Evolutionary conservation across 2,113 vertebrate species (phyloP).

Genomic region (Haplochromis burtoni): DNA sequence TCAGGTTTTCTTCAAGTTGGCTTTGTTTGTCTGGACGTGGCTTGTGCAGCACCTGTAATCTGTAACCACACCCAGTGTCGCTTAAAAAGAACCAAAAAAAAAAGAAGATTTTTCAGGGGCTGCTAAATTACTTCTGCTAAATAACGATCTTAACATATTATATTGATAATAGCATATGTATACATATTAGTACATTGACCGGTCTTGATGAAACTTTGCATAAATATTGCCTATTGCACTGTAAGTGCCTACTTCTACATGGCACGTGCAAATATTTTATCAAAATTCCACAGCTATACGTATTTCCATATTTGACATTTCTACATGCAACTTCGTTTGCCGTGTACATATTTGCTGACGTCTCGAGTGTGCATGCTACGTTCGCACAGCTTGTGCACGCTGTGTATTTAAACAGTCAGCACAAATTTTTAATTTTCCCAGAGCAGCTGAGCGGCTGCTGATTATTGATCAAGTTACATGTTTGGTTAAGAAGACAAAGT

Average conservation of each 20-base stretch:
- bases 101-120: background rate
- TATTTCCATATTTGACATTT: background rate
- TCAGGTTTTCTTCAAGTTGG: background rate
- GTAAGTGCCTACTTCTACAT: background rate
- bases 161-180: background rate
- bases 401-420: background rate
- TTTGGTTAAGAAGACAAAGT: background rate
- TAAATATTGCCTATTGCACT: accelerated
- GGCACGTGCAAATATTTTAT: background rate
- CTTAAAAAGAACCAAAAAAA: background rate
- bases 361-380: background rate
- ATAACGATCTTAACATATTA: background rate
- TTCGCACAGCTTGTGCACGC: background rate
- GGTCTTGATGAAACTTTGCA: background rate
- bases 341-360: background rate
- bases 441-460: background rate
- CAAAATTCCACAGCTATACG: background rate
- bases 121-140: background rate
- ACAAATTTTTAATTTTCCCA: background rate
- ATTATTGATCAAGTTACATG: background rate
- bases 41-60: background rate
- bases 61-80: background rate
- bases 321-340: background rate
- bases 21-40: accelerated
- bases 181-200: background rate